A percentile compares a stretch with the other conserved stretches of the same genome.
Evolutionary conservation across 1,140 invertebrate species (phyloP).

Genomic region (Aradophagus sp.): DNA sequence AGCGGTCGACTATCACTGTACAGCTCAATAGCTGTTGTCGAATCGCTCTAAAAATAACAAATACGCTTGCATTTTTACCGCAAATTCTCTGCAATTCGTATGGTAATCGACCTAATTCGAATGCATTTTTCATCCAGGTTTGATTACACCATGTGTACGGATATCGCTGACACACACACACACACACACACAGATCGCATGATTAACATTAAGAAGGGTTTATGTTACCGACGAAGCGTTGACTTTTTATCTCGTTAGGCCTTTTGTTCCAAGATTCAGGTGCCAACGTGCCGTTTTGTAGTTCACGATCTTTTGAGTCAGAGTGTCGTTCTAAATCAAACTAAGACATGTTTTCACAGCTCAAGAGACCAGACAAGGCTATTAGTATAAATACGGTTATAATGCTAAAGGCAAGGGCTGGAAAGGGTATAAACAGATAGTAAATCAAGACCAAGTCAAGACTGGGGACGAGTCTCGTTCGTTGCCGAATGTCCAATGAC

Average conservation of each 20-base stretch:
- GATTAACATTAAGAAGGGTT: no score
- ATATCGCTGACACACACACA: no score
- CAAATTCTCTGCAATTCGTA: conserved; percentile 1
- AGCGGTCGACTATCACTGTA: conserved; percentile 57
- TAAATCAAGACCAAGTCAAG: conserved; percentile 67
- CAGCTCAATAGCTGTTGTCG: conserved; percentile 56
- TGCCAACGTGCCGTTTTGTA: conserved; percentile 31
- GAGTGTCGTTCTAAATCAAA: conserved; percentile 63
- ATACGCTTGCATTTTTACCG: conserved; percentile 27
- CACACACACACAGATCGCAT: no score
- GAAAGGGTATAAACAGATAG: conserved; percentile 72
- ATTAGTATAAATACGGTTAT: conserved; percentile 75
- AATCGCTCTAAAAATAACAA: conserved; percentile 50
- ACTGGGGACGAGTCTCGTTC: conserved; percentile 45
- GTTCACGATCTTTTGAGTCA: conserved; percentile 49
- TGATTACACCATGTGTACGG: no score
- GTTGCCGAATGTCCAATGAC: no score
- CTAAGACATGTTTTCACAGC: conserved; percentile 49
- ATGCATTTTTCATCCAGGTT: no score
- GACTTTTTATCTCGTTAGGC: conserved; percentile 7
- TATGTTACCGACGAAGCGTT: no score
- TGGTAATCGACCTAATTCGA: conserved; percentile 1
- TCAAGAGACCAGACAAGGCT: conserved; percentile 55
- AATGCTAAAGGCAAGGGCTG: conserved; percentile 67
- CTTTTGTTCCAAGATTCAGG: conserved; percentile 25